Conservation (phyloP, 2,888 invertebrate species). For the Poecilus cupreus region DNA sequence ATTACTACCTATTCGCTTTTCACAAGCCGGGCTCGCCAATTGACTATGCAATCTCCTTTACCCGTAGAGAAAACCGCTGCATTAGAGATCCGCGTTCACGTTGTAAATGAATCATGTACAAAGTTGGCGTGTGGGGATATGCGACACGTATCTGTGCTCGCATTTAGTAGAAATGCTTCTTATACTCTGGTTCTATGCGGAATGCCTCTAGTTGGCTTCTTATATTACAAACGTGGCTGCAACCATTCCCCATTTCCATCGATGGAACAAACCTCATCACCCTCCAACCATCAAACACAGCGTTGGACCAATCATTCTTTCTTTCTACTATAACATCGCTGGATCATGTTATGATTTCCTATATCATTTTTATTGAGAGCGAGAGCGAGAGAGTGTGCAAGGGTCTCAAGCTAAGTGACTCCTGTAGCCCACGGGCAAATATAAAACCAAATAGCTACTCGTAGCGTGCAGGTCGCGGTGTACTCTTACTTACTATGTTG, state of each 20-base stretch:
- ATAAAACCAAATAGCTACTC: background rate
- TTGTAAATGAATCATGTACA: slow-evolving; percentile 51
- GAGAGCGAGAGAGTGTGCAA: slow-evolving; percentile 54
- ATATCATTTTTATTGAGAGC: slow-evolving; percentile 59
- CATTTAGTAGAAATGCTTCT: slow-evolving; percentile 56
- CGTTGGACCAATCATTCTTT: slow-evolving; percentile 58
- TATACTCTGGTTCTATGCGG: slow-evolving; percentile 68
- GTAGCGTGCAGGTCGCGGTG: background rate
- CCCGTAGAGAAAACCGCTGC: slow-evolving; percentile 54
- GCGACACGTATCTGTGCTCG: slow-evolving; percentile 42
- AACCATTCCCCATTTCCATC: slow-evolving; percentile 58
- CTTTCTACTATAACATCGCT: slow-evolving; percentile 60
- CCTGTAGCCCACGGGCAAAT: slow-evolving; percentile 32
- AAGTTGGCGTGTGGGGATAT: slow-evolving; percentile 23
- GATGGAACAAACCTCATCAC: slow-evolving; percentile 56
- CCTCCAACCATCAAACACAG: slow-evolving; percentile 57
- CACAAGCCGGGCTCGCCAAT: slow-evolving; percentile 50
- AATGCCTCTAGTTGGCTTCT: slow-evolving; percentile 71
- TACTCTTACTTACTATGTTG: slow-evolving; percentile 24
- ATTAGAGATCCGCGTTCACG: slow-evolving; percentile 52
- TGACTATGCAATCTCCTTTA: slow-evolving; percentile 49
- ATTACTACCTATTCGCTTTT: slow-evolving; percentile 42
- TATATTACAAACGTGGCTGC: slow-evolving; percentile 47
- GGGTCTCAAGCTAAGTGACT: slow-evolving; percentile 51
- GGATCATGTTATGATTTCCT: slow-evolving; percentile 59